Percentiles rank a stretch among this genome's conserved stretches.
Conservation (phyloP, 2,113 vertebrate species). For the Indri indri region DNA sequence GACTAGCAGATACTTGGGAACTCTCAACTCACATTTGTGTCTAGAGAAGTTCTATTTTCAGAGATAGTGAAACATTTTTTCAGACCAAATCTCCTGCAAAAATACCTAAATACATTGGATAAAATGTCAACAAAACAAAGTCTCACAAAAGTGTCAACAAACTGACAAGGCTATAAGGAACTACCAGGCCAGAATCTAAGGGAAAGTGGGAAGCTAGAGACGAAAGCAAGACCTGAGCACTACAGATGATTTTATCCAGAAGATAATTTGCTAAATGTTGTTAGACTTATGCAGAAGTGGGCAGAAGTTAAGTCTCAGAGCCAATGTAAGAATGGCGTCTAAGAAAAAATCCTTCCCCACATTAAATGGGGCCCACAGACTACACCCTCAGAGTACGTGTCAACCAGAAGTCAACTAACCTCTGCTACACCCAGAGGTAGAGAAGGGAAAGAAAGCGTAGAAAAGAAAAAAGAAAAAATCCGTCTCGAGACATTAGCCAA, state of each 20-base stretch:
- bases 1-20: not conserved
- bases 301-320: not conserved
- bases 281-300: not conserved
- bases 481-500: not conserved
- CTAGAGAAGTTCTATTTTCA: slow-evolving; percentile 21
- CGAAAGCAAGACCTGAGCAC: not conserved
- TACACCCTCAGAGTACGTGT: not conserved
- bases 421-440: not conserved
- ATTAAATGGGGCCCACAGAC: not conserved
- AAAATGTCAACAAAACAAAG: not conserved
- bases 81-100: slow-evolving; percentile 4
- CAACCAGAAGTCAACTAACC: not conserved
- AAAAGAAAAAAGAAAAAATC: not conserved
- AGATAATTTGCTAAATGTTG: not conserved
- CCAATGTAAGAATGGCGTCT: not conserved
- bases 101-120: not conserved
- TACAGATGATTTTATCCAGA: not conserved
- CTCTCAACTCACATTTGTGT: not conserved
- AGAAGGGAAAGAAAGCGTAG: not conserved
- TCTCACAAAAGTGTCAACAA: not conserved
- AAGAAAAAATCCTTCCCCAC: not conserved
- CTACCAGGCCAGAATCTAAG: not conserved
- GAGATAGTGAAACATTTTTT: not conserved
- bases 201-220: not conserved
- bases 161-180: not conserved